A percentile compares a stretch with the other conserved stretches of the same genome.
Evolutionary conservation across 1,140 invertebrate species (phyloP).

Genomic region (Pseudobourletiella spinata): DNA sequence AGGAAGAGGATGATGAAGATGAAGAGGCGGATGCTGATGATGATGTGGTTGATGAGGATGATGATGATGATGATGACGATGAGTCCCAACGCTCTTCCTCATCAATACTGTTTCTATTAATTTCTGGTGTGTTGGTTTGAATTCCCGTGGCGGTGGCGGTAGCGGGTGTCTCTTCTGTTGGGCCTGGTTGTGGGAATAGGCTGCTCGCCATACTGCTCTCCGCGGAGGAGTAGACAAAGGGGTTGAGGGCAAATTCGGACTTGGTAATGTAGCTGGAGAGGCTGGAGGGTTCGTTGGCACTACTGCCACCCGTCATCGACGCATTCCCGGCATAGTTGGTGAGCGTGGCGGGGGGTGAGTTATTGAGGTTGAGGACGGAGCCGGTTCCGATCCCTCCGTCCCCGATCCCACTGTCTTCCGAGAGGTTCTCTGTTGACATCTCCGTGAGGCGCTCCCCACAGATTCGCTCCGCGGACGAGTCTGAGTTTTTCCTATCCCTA

Average conservation of each 20-base stretch:
- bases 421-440: slow-evolving; percentile 33
- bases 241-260: slow-evolving; percentile 35
- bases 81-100: too few species aligned
- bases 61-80: too few species aligned
- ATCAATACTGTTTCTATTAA: neutral
- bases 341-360: slow-evolving; percentile 5
- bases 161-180: neutral
- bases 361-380: slow-evolving; percentile 10
- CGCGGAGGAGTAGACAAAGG: slow-evolving; percentile 28
- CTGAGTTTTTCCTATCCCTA: slow-evolving; percentile 7
- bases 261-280: slow-evolving; percentile 15
- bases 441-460: slow-evolving; percentile 14
- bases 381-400: slow-evolving; percentile 7
- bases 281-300: slow-evolving; percentile 4
- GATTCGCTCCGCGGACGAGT: slow-evolving; percentile 15
- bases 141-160: neutral
- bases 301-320: slow-evolving; percentile 1
- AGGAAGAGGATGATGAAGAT: too few species aligned
- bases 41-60: neutral
- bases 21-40: neutral
- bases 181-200: slow-evolving; percentile 2
- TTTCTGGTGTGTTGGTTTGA: neutral
- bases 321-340: neutral
- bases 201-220: slow-evolving; percentile 22
- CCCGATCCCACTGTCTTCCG: slow-evolving; percentile 32